Evolutionary conservation across 2,113 vertebrate species (phyloP).

Genomic region (Thamnaconus septentrionalis): DNA sequence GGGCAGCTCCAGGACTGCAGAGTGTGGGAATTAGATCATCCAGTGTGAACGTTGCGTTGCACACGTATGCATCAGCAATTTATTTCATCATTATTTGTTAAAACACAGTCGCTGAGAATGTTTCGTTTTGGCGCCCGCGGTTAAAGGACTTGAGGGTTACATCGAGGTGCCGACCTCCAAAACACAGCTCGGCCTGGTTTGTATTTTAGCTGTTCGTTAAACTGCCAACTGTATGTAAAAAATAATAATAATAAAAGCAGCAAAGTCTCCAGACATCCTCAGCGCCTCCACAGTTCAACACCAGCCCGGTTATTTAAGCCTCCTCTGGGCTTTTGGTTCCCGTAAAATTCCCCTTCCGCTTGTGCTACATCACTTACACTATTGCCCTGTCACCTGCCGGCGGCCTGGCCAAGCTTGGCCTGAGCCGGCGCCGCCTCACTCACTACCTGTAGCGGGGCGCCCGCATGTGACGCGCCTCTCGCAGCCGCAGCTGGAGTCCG

Average conservation of each 20-base stretch:
- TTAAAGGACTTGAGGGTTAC: neutral
- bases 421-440: neutral
- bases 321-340: slow-evolving; percentile 35
- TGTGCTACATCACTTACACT: slow-evolving; percentile 53
- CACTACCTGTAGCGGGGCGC: too few species aligned
- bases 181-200: slow-evolving; percentile 63
- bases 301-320: slow-evolving; percentile 52
- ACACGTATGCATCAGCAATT: neutral
- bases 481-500: too few species aligned
- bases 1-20: slow-evolving; percentile 29
- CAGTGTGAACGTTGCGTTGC: slow-evolving; percentile 32
- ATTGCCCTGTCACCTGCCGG: slow-evolving; percentile 44
- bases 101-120: neutral
- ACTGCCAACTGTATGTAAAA: slow-evolving; percentile 70
- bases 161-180: slow-evolving; percentile 43
- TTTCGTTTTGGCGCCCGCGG: neutral
- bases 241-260: slow-evolving; percentile 14
- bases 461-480: too few species aligned
- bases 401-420: slow-evolving; percentile 16
- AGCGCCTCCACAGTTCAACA: slow-evolving; percentile 62
- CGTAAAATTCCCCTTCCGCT: slow-evolving; percentile 54
- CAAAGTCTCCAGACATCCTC: slow-evolving; percentile 49
- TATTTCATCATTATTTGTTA: neutral
- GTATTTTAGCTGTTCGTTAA: slow-evolving; percentile 69
- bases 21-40: slow-evolving; percentile 63